Conservation (phyloP, 2,888 invertebrate genomes). For the Gandaritis pyraliata region DNA sequence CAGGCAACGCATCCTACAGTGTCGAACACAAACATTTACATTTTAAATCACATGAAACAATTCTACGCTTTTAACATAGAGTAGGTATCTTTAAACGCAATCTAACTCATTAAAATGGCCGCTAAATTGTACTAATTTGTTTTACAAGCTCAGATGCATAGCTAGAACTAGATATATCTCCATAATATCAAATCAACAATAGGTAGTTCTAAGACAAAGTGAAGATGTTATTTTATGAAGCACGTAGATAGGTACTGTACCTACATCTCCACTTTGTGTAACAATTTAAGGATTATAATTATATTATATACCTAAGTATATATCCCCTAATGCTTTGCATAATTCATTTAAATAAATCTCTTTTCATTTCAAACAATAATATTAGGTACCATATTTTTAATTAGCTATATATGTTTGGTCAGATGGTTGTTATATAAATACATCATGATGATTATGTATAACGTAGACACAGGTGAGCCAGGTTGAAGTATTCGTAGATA, state of each 20-base stretch:
- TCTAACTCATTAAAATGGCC: slow-evolving; percentile 31
- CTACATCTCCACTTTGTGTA: slow-evolving; percentile 7
- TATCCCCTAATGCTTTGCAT: slow-evolving; percentile 35
- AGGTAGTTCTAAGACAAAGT: background rate
- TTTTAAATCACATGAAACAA: slow-evolving; percentile 18
- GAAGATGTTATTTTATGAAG: background rate
- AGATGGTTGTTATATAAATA: slow-evolving; percentile 29
- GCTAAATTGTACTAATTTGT: slow-evolving; percentile 35
- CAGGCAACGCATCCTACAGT: slow-evolving; percentile 11
- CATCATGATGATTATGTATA: slow-evolving; percentile 30
- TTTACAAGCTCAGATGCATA: slow-evolving; percentile 30
- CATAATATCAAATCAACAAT: slow-evolving; percentile 5
- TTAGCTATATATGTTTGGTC: slow-evolving; percentile 35
- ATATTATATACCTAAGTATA: no score
- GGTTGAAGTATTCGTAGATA: background rate
- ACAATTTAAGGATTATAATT: slow-evolving; percentile 1
- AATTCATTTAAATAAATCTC: slow-evolving; percentile 18
- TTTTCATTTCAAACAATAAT: slow-evolving; percentile 22
- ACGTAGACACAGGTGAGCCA: slow-evolving; percentile 4
- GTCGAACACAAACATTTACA: slow-evolving; percentile 13
- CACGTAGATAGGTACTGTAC: background rate
- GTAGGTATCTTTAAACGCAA: background rate
- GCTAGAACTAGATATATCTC: background rate
- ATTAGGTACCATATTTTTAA: slow-evolving; percentile 10
- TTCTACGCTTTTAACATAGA: background rate